phyloP scores from a whole-genome alignment of 2,113 vertebrate genomes.

The Orcinus orca region DNA sequence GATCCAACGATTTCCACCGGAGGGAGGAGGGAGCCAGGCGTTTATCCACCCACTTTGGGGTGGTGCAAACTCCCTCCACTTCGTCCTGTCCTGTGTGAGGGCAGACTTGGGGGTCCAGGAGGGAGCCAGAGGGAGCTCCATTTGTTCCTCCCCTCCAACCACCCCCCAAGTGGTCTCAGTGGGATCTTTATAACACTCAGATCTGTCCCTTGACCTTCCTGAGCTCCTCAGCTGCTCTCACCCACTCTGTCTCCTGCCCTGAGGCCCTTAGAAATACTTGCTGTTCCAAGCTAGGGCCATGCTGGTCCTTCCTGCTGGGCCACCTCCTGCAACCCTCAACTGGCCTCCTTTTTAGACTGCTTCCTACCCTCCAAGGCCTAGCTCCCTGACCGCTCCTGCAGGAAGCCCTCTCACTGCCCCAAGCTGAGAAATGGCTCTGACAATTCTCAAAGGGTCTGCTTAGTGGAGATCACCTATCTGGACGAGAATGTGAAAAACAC shows the following conservation, averaged over 20 bases:
- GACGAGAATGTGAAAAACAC: background rate
- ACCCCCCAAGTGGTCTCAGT: background rate
- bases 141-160: background rate
- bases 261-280: background rate
- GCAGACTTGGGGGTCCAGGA: background rate
- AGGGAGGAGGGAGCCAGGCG: background rate
- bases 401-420: background rate
- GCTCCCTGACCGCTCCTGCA: background rate
- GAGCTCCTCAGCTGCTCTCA: background rate
- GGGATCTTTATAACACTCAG: background rate
- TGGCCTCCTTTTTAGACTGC: background rate
- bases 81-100: background rate
- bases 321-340: background rate
- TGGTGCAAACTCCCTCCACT: background rate
- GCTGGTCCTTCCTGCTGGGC: background rate
- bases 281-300: background rate
- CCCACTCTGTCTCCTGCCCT: background rate
- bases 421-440: background rate
- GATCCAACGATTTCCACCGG: background rate
- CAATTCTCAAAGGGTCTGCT: background rate
- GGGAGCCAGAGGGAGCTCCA: background rate
- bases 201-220: background rate
- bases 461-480: background rate
- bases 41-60: background rate
- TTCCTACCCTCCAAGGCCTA: background rate